phyloP scores from a whole-genome alignment of 2,888 invertebrate species.

The Ectemnius continuus region DNA sequence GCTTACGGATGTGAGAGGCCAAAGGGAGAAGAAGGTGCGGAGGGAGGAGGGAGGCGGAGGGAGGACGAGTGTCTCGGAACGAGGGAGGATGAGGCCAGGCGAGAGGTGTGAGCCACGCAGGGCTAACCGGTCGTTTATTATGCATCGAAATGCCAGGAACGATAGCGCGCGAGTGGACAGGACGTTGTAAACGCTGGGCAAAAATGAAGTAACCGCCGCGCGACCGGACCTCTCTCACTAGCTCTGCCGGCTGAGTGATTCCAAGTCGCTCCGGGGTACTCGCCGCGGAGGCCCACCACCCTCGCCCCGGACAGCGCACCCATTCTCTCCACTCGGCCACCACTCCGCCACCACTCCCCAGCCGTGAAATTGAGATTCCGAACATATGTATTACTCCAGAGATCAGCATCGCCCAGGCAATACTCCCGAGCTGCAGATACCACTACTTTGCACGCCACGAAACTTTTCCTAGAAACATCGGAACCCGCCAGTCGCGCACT shows the following conservation, averaged over 20 bases:
- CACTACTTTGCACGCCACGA: too few species aligned
- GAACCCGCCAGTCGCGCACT: too few species aligned
- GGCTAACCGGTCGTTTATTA: constrained; percentile 77
- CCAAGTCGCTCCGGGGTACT: constrained; percentile 71
- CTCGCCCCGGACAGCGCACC: constrained; percentile 17
- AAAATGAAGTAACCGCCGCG: constrained; percentile 71
- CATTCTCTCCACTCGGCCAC: constrained; percentile 6
- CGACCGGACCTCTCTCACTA: constrained; percentile 24
- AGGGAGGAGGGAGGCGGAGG: constrained; percentile 8
- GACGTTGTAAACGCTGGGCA: constrained; percentile 73
- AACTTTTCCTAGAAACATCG: too few species aligned
- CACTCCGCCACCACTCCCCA: constrained; percentile 2
- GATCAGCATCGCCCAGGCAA: too few species aligned
- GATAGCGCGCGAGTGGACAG: constrained; percentile 76
- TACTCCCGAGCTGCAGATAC: too few species aligned
- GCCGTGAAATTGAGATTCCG: constrained; percentile 1
- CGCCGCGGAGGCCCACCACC: constrained; percentile 40
- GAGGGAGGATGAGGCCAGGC: constrained; percentile 46
- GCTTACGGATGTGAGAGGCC: constrained; percentile 35
- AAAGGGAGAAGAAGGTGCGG: not conserved
- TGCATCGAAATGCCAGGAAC: constrained; percentile 77
- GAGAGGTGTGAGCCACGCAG: constrained; percentile 70
- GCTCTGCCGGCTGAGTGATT: constrained; percentile 70
- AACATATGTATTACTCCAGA: too few species aligned
- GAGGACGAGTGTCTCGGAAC: constrained; percentile 7